Evolutionary conservation across 2,888 invertebrate species (phyloP).

Genomic region (Standfussiana lucernea): DNA sequence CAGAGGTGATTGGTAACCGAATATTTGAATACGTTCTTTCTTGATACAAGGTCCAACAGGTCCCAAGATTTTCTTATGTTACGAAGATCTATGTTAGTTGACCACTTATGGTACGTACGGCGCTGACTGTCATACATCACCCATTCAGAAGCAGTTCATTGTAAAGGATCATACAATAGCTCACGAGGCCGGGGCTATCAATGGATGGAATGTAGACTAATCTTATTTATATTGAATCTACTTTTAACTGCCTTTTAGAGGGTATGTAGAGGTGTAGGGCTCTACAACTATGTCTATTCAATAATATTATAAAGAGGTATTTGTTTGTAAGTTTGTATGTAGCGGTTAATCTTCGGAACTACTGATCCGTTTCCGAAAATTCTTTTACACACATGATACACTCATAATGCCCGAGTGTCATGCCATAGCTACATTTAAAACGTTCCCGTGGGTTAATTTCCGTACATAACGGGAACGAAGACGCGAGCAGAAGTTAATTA

Average conservation of each 20-base stretch:
- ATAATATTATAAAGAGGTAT: too few species aligned
- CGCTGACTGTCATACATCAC: conserved; percentile 25
- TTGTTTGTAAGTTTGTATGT: too few species aligned
- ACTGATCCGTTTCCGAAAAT: too few species aligned
- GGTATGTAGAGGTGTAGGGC: background rate
- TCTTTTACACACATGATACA: too few species aligned
- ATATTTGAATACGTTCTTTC: background rate
- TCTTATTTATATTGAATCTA: conserved; percentile 23
- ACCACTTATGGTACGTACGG: conserved; percentile 29
- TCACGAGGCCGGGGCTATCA: conserved; percentile 25
- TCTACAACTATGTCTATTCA: background rate
- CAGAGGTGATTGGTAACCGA: background rate
- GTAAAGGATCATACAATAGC: conserved; percentile 41
- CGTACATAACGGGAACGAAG: too few species aligned
- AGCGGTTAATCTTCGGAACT: too few species aligned
- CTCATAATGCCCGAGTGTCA: too few species aligned
- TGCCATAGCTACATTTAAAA: too few species aligned
- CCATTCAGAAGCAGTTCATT: conserved; percentile 40
- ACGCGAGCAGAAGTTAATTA: too few species aligned
- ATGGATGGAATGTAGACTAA: conserved; percentile 42
- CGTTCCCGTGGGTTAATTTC: too few species aligned
- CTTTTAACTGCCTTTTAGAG: background rate
- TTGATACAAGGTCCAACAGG: background rate
- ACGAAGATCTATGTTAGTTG: background rate
- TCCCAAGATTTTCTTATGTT: background rate